Base-by-base conservation (phyloP, 2,888 invertebrate species). In the Apoderus coryli region DNA sequence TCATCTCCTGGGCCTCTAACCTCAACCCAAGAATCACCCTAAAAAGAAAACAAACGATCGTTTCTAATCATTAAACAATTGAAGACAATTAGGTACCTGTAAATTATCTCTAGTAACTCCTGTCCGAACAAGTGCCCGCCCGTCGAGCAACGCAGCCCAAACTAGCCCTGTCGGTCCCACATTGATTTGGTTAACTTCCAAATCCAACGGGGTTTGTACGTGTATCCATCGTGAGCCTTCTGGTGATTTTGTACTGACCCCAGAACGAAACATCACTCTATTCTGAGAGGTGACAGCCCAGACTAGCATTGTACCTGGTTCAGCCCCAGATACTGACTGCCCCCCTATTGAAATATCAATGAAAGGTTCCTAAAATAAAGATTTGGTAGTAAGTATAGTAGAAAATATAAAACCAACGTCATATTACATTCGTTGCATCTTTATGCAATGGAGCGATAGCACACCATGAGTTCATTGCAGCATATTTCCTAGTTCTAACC, bases 211-310 rank as follows among this genome's bases (percentile, higher is more conserved):
- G 30, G 81, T 73, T 40, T 73, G 69, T 26, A 90, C 67, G 35
- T 76, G 72, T 11, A 72, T 73, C 92, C 92, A 92, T 27, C 78
- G 69, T 29, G 73, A 65, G 2, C 92, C 92, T 63, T 92, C 92
- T 2, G 92, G 92, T 11, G 81, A 77, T 22, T 68, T 72, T 27
- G 73, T 72, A 38, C 73, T 76, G 2, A 88, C 86, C 9, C 81
- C 82, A 34, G 75, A 70, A 44, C 92, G 71, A 48, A 78, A 84
- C 79, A 89, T 84, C 14, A 79, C 84, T 50, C 88, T 64, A 30
- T 90, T 90, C 52, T 86, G 79, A 16, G 89, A 80, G 14, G 92
- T 92, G 30, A 92, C 82, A 6, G 88, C 84, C 92, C 92, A 93
- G 5, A 93, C 89, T 35, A 79, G 63, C 45, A 88, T 65, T 22